These are phyloP conservation scores for Fringilla coelebs DNA, from an alignment of 2,797 vertebrate species.

Conservation along the genomic window DNA sequence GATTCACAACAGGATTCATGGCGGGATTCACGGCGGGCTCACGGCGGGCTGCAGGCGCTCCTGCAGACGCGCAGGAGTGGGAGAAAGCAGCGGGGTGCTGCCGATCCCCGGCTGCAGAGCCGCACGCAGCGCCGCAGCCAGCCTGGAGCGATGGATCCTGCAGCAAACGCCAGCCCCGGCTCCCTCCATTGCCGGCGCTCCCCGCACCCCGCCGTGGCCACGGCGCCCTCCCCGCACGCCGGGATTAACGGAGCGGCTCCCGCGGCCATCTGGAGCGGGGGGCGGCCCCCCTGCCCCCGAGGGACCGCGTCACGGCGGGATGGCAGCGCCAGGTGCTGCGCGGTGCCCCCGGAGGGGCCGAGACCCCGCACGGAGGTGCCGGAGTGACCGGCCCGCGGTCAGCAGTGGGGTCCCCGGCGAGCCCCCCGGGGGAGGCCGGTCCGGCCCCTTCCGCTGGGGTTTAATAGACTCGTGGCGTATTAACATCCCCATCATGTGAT, in stretches of 20 bases:
- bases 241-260: slow-evolving; percentile 9
- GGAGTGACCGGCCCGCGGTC: accelerated
- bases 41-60: neutral
- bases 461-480: neutral
- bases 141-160: neutral
- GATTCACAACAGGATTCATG: neutral
- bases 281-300: neutral
- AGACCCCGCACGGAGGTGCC: neutral
- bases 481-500: slow-evolving; percentile 4
- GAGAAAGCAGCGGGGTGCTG: neutral
- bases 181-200: accelerated
- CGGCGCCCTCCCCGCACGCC: neutral
- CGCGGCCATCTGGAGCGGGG: slow-evolving; percentile 5
- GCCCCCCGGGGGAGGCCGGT: neutral
- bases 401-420: neutral
- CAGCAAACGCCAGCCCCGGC: neutral
- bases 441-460: neutral
- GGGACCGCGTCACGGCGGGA: neutral
- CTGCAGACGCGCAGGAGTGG: neutral
- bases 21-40: neutral
- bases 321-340: accelerated
- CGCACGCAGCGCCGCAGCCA: neutral
- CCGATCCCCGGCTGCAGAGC: neutral
- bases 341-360: neutral
- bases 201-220: neutral